phyloP scores from a whole-genome alignment of 1,140 invertebrate genomes.

The Anagrus nilaparvatae region DNA sequence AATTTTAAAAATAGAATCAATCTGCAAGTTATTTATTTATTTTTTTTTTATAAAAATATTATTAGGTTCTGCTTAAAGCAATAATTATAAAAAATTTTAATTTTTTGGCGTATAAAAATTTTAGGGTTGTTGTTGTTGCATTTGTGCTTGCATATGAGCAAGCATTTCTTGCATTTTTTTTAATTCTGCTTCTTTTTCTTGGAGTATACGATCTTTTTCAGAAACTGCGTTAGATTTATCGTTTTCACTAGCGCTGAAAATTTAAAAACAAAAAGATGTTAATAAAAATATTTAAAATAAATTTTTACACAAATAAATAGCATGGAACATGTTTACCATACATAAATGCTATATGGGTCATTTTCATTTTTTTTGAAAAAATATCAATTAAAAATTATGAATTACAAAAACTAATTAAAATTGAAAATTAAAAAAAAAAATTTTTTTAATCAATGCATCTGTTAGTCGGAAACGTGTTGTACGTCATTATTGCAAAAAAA shows the following conservation, averaged over 20 bases:
- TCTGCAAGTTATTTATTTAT: too few relatives aligned
- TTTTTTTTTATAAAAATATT: too few relatives aligned
- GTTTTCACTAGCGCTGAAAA: slow-evolving; percentile 29
- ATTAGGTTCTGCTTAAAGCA: too few relatives aligned
- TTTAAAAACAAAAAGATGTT: slow-evolving; percentile 2
- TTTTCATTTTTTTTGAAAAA: slow-evolving; percentile 2
- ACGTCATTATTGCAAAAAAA: too few relatives aligned
- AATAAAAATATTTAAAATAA: not conserved
- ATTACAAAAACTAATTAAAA: too few relatives aligned
- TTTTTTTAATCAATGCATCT: too few relatives aligned
- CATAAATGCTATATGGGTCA: too few relatives aligned
- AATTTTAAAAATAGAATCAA: too few relatives aligned
- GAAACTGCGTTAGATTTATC: slow-evolving; percentile 40
- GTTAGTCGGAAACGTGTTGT: too few relatives aligned
- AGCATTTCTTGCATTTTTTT: slow-evolving; percentile 92
- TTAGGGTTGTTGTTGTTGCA: slow-evolving; percentile 58
- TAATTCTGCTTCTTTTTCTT: slow-evolving; percentile 84
- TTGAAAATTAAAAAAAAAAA: slow-evolving; percentile 7
- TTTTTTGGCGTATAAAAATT: slow-evolving; percentile 25
- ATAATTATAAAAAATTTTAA: too few relatives aligned
- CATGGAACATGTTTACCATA: not conserved
- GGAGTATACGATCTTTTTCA: slow-evolving; percentile 74
- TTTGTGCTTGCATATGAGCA: slow-evolving; percentile 88
- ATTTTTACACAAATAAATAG: not conserved
- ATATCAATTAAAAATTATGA: slow-evolving; percentile 8